A percentile compares a stretch with the other conserved stretches of the same genome.
Conservation (phyloP, 2,113 vertebrate genomes). For the Petaurus breviceps region DNA sequence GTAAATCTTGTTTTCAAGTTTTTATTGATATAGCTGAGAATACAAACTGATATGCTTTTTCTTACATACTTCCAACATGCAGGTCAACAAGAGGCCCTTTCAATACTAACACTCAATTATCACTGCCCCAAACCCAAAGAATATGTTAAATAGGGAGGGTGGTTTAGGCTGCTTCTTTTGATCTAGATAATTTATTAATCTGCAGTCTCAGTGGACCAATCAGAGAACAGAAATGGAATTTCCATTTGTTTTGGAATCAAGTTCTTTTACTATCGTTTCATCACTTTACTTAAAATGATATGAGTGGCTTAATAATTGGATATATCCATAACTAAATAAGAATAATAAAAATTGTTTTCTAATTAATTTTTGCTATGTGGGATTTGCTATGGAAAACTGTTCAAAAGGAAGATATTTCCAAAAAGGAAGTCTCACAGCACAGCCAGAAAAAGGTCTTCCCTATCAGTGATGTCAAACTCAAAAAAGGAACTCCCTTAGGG, state of each 20-base stretch:
- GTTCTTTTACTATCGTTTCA: not conserved
- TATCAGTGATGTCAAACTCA: not conserved
- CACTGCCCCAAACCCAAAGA: not conserved
- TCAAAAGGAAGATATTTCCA: not conserved
- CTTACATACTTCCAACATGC: not conserved
- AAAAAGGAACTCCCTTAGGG: not conserved
- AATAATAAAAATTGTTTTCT: not conserved
- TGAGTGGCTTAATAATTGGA: not conserved
- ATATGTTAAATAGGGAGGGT: not conserved
- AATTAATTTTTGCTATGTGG: not conserved
- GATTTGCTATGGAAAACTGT: not conserved
- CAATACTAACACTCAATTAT: constrained; percentile 6
- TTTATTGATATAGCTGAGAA: not conserved
- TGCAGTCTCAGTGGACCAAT: not conserved
- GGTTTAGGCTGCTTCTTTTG: not conserved
- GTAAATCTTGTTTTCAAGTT: not conserved
- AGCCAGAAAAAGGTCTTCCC: not conserved
- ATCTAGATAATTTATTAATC: not conserved
- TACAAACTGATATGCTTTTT: not conserved
- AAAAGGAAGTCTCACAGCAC: not conserved
- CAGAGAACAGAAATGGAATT: not conserved
- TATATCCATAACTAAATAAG: not conserved
- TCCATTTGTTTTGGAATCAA: not conserved
- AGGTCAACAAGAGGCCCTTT: not conserved
- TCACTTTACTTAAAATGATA: not conserved